Conservation (phyloP, 2,797 vertebrate genomes). For the Anableps anableps region DNA sequence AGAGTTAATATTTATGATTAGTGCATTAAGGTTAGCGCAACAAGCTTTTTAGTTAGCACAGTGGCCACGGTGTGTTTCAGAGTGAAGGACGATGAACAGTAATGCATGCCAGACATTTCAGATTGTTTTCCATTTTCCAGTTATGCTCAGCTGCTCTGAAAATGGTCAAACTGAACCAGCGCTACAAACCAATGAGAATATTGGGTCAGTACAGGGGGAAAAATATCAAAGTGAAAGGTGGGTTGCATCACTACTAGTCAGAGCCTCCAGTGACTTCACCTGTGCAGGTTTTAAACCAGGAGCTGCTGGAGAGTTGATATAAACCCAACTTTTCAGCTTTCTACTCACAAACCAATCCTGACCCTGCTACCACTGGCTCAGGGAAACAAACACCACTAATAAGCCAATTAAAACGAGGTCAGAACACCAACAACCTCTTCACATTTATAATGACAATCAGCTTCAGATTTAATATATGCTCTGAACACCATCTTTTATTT, state of each 20-base stretch:
- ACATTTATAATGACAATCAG: neutral
- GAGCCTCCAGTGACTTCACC: neutral
- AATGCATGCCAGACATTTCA: neutral
- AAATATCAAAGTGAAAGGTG: neutral
- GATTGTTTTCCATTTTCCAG: neutral
- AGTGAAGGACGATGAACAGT: neutral
- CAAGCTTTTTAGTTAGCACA: no score
- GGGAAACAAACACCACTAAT: conserved; percentile 1
- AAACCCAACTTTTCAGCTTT: neutral
- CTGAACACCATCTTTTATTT: neutral
- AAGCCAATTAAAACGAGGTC: conserved; percentile 2
- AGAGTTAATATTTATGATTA: neutral
- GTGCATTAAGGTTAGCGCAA: neutral
- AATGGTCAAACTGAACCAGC: neutral
- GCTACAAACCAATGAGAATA: neutral
- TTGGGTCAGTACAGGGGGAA: neutral
- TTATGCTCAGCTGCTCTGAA: neutral
- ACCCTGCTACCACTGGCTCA: neutral
- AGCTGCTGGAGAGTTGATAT: neutral
- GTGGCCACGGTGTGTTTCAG: no score
- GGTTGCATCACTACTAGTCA: neutral
- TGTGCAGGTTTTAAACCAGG: neutral
- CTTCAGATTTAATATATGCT: neutral
- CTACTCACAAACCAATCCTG: neutral
- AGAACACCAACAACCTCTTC: neutral